Base-by-base conservation (phyloP, 2,888 invertebrate species). In the Mongoloraphidia duomilia region DNA sequence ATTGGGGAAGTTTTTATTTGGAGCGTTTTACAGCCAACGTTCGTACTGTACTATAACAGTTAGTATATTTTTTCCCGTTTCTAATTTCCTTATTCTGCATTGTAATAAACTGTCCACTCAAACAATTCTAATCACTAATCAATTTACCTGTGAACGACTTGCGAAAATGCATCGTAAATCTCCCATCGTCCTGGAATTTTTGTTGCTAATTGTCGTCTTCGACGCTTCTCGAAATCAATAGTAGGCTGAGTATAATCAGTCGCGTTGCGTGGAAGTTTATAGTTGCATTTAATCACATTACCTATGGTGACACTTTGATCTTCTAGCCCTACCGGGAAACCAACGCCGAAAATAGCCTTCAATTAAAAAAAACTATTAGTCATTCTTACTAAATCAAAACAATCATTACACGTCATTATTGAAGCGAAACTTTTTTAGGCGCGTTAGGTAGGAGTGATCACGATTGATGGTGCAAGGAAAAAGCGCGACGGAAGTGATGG, bases 271-370 rank as follows among this genome's bases (percentile, higher is more conserved):
- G 82, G 82, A 51, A 82, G 63, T 52, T 75, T 70, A 64, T 80
- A 82, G 63, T 79, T 80, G 53, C 80, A 77, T 63, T 82, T 82
- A 34, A 80, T 72, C 13, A 80, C 80, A 9, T 76, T 75, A 1
- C 82, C 81, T 36, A 79, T 71, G 11, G 79, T 77, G 8, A 82
- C 75, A 55, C 79, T 70, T 55, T 76, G 71, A 59, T 76, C 74
- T 61, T 74, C 74, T 12, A 78, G 65, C 59, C 80, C 79, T 34
- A 80, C 74, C 2, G 82, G 80, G 33, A 82, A 67, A 60, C 82
- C 81, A 50, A 82, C 67, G 59, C 81, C 81, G 46, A 79, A 72
- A 55, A 82, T 77, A 56, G 82, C 74, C 82, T 82, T 67, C 57
- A 59, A 58, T 50, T 44, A 40, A 35, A 42, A 48, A 49, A 45